Evolutionary conservation across 2,797 vertebrate species (phyloP).

Genomic region (Platyrinchus mystaceus): DNA sequence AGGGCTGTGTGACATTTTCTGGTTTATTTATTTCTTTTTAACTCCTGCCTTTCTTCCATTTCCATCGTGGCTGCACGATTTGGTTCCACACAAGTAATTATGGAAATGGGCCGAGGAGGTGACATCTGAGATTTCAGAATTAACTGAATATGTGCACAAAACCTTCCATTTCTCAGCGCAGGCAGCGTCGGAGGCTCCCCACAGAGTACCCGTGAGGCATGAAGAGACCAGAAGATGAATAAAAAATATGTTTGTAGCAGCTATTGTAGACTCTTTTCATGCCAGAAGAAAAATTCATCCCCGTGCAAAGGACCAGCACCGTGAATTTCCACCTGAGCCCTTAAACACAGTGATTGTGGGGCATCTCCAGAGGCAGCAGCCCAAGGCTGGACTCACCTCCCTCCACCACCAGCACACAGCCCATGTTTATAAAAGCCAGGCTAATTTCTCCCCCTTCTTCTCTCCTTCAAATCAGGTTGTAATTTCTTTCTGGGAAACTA

Average conservation of each 20-base stretch:
- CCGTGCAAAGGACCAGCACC: background rate
- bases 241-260: background rate
- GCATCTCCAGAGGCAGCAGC: background rate
- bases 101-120: constrained; percentile 13
- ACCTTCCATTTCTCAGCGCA: background rate
- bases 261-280: background rate
- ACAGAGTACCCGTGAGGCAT: background rate
- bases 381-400: background rate
- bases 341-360: rapidly evolving
- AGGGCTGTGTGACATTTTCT: background rate
- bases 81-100: constrained; percentile 16
- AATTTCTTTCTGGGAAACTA: background rate
- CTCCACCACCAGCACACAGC: background rate
- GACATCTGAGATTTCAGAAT: constrained; percentile 45
- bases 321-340: background rate
- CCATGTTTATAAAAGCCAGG: background rate
- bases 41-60: background rate
- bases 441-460: background rate
- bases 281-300: background rate
- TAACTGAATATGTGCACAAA: constrained; percentile 38
- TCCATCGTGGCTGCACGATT: background rate
- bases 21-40: background rate
- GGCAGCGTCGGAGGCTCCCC: background rate
- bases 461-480: background rate
- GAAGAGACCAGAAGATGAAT: constrained; percentile 10